Evolutionary conservation across 2,888 invertebrate genomes (phyloP).

Genomic region (Leptothorax acervorum): DNA sequence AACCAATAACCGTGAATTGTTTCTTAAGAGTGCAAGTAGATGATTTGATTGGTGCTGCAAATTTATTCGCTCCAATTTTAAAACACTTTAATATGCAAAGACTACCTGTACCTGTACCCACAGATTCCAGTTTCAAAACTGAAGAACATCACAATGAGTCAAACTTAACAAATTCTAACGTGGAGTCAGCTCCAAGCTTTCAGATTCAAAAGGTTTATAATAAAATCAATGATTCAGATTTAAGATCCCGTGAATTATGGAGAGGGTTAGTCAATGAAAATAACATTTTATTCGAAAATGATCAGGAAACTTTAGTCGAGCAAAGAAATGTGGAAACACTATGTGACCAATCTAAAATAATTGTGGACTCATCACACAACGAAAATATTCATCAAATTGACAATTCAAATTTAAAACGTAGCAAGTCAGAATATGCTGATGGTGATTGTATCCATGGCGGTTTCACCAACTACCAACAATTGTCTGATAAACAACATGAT

Average conservation of each 20-base stretch:
- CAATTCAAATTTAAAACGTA: background rate
- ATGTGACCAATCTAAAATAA: background rate
- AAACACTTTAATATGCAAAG: constrained; percentile 10
- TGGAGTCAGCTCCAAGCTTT: background rate
- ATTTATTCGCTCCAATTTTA: constrained; percentile 7
- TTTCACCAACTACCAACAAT: background rate
- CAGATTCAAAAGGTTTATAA: background rate
- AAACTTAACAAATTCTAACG: background rate
- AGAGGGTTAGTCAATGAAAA: background rate
- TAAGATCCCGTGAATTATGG: background rate
- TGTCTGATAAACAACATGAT: background rate
- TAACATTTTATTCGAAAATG: background rate
- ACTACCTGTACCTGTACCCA: background rate
- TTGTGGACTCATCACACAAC: background rate
- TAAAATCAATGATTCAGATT: constrained; percentile 4
- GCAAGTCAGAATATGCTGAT: background rate
- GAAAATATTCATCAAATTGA: background rate
- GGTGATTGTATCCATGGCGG: background rate
- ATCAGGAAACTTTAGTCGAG: background rate
- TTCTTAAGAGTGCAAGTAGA: background rate
- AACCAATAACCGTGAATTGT: background rate
- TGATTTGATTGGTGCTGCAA: constrained; percentile 3
- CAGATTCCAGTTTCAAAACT: background rate
- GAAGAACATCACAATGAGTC: background rate
- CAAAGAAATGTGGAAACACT: background rate